Evolutionary conservation across 2,888 invertebrate genomes (phyloP), one percentile per base, ranked within the genome.

Genomic region (Zygaena filipendulae): DNA sequence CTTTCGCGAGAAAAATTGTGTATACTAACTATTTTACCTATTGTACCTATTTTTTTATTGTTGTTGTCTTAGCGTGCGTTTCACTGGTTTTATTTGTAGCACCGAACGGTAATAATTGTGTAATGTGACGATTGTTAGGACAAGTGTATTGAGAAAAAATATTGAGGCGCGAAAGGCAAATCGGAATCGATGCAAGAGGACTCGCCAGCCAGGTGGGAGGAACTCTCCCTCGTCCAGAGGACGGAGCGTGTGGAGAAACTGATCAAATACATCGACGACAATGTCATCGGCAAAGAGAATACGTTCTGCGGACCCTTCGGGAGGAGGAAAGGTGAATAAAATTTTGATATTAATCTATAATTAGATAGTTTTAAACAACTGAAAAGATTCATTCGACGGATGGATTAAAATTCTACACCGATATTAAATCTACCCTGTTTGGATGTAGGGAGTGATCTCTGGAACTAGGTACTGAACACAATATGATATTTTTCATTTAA

Each of bases 251-350:
- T 84, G 14, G 79, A 81, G 23, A 88, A 88, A 58, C 71, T 92
- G 43, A 80, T 91, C 42, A 87, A 87, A 57, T 91, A 88, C 56
- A 88, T 93, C 41, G 89, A 91, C 50, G 87, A 90, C 40, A 92
- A 87, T 64, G 80, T 92, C 41, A 87, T 92, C 51, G 92, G 92
- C 30, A 89, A 87, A 59, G 88, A 87, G 44, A 87, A 88, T 47
- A 87, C 88, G 12, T 92, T 92, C 62, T 83, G 88, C 46, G 91
- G 92, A 28, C 93, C 93, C 7, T 93, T 87, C 55, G 92, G 92
- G 37, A 81, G 90, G 32, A 77, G 92, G 53, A 90, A 90, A 87
- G 90, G 91, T 91, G 70, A 75, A 70, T 29, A 21, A 14, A n/a
- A n/a, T n/a, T n/a, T n/a, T 12, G 5, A 29, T 23, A 22, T 32